phyloP scores from a whole-genome alignment of 1,140 invertebrate genomes.

The Subanguina moxae region DNA sequence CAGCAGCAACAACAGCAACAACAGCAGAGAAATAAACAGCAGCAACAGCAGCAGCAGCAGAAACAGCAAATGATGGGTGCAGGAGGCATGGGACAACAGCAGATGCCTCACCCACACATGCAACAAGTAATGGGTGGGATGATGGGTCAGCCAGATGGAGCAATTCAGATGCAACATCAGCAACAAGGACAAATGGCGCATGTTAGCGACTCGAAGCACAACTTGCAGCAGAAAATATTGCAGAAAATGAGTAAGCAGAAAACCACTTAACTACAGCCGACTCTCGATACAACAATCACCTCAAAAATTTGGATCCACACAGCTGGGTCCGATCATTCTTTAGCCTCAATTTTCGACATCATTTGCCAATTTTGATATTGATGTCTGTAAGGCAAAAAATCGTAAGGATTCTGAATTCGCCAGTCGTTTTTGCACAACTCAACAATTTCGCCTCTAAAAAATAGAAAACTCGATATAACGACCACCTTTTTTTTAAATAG shows the following conservation, averaged over 20 bases:
- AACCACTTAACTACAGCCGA: no score
- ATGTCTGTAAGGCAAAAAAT: no score
- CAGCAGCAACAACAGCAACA: not conserved
- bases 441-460: no score
- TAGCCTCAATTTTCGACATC: no score
- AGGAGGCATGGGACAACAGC: not conserved
- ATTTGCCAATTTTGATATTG: no score
- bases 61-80: not conserved
- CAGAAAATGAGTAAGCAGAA: slow-evolving; percentile 10
- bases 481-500: no score
- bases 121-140: not conserved
- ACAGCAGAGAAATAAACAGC: not conserved
- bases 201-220: slow-evolving; percentile 3
- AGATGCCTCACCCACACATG: not conserved
- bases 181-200: slow-evolving; percentile 4
- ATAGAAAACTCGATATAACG: no score
- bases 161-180: not conserved
- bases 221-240: slow-evolving; percentile 5
- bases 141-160: not conserved
- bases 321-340: no score
- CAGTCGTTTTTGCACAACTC: no score
- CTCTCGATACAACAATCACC: no score
- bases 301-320: no score
- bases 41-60: slow-evolving; percentile 8
- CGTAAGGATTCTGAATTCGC: no score